Evolutionary conservation across 2,888 invertebrate species (phyloP), one percentile per base, ranked within the genome.

Genomic region (Rhagophthalmus giganteus): DNA sequence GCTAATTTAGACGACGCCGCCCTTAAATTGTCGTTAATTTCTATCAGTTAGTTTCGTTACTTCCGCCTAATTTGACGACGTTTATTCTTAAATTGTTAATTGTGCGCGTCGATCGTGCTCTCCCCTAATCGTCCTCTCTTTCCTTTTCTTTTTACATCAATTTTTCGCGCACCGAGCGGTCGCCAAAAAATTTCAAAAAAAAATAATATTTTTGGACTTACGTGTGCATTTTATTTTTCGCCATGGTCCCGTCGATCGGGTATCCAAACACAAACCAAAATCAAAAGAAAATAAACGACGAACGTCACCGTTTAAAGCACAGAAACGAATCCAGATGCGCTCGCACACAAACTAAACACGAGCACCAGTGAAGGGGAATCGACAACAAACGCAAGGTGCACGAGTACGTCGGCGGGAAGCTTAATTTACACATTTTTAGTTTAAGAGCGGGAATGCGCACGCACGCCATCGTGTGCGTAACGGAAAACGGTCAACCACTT

Each of bases 191-290:
- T n/a, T n/a, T n/a, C n/a, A n/a, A n/a, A n/a, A n/a, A n/a, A n/a
- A n/a, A n/a, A n/a, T n/a, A n/a, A n/a, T n/a, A n/a, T n/a, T n/a
- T n/a, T n/a, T n/a, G 8, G 13, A 59, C 64, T 58, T 60, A 64
- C 64, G 64, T 61, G 46, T 64, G 64, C 62, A 64, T 60, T 54
- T 64, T 64, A 53, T 61, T 64, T 50, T 64, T 63, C 32, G 59
- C 63, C 64, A 64, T 64, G 15, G 15, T 60, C 26, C 39, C 27
- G 10, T n/a, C 12, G 13, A 12, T 14, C 12, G 28, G 24, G 6
- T 47, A 46, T 50, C 49, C 47, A 41, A 37, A 28, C 33, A 46
- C 16, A 31, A 42, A 51, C 51, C 39, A 31, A 42, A 28, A 30
- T 26, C 13, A 15, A 30, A 10, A 16, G 14, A 16, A 31, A 11